Base-by-base conservation (phyloP, 2,113 vertebrate species). In the Peucedramus taeniatus region DNA sequence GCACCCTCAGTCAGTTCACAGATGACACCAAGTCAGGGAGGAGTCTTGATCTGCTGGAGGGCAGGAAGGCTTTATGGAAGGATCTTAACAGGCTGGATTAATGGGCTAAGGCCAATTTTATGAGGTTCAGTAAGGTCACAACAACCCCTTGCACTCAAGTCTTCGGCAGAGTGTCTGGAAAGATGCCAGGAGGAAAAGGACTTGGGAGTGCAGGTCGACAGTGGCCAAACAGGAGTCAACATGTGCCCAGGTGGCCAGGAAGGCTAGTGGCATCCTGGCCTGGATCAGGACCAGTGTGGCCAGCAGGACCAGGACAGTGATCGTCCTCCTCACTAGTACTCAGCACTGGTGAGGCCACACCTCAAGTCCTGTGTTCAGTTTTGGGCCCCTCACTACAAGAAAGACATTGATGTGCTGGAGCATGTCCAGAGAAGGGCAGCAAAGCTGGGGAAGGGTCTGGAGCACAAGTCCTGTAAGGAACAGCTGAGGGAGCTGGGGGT, bases 361-460 rank as follows among this genome's bases (percentile, higher is more conserved):
- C 27, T 79, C 0, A 1, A 47, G 1, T 59, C 2, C 54, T 47
- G 12, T 33, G 18, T 16, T 40, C 49, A 27, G 18, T 63, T 79
- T 33, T 40, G 53, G 28, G 18, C 8, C 15, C 8, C 26, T 75
- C 22, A 22, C 5, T 3, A 4, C 24, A 63, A 37, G 15, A 47
- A 50, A 1, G 12, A 63, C 22, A 20, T 1, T 30, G 44, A 69
- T 23, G 4, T 2, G 6, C 37, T 74, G 42, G 18, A 63, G 11
- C 0, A 0, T 0, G 10, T 33, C 37, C 42, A 79, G 20, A 51
- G 37, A 45, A 63, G 8, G 30, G 15, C 47, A 66, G 1, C 0
- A 1, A 11, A 45, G 18, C 28, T 78, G 21, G 7, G 35, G 9
- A 74, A 63, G 8, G 18, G 7, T 47, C 59, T 61, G 9, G 11